phyloP scores from a whole-genome alignment of 1,140 invertebrate species.

The Spodoptera frugiperda region DNA sequence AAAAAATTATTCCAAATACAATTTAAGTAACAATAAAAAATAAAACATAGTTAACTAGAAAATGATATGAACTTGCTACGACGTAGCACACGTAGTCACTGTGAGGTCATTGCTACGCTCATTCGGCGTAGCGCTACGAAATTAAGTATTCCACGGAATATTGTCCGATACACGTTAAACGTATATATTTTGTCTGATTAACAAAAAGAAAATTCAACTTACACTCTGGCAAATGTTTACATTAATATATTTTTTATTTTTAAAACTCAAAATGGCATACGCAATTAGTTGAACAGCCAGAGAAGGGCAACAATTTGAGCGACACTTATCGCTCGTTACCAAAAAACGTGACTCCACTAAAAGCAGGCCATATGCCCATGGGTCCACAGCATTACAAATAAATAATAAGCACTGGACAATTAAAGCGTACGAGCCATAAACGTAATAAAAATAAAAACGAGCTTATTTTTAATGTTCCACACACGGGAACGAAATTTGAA shows the following conservation, averaged over 20 bases:
- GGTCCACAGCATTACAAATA: constrained; percentile 16
- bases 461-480: constrained; percentile 48
- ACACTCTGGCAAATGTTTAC: too few relatives aligned
- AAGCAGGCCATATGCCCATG: constrained; percentile 1
- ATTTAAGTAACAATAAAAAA: too few relatives aligned
- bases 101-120: too few relatives aligned
- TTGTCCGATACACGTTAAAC: too few relatives aligned
- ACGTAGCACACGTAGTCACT: too few relatives aligned
- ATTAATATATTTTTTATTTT: not conserved
- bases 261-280: not conserved
- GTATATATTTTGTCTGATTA: too few relatives aligned
- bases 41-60: too few relatives aligned
- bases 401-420: constrained; percentile 28
- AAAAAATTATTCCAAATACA: too few relatives aligned
- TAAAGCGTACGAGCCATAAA: constrained; percentile 28
- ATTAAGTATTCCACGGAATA: too few relatives aligned
- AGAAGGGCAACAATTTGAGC: not conserved
- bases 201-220: too few relatives aligned
- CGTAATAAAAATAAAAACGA: constrained; percentile 47
- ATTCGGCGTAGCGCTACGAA: too few relatives aligned
- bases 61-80: too few relatives aligned
- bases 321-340: constrained; percentile 8
- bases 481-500: constrained; percentile 37
- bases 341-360: constrained; percentile 2
- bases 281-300: constrained; percentile 1